These are phyloP conservation scores for Drosophila nikananu DNA, from an alignment of 1,140 invertebrate genomes.

Conservation along the genomic window DNA sequence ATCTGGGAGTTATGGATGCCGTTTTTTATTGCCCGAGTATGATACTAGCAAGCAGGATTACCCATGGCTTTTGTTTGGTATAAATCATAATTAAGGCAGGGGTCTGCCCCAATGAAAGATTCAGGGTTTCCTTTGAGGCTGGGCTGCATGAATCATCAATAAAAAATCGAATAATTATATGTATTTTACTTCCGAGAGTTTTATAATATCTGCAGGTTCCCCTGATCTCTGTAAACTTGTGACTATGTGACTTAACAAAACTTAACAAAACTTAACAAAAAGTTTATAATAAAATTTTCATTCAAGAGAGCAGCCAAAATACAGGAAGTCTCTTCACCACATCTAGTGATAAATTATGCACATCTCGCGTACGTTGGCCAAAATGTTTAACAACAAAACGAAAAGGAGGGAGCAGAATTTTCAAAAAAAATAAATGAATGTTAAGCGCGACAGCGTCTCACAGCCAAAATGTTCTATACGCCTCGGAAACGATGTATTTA, in stretches of 20 bases:
- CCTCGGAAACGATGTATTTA: slow-evolving; percentile 55
- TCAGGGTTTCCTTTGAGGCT: slow-evolving; percentile 1
- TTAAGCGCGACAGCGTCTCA: slow-evolving; percentile 42
- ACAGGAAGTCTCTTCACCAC: slow-evolving; percentile 13
- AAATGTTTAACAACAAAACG: slow-evolving; percentile 66
- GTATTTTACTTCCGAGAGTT: background rate
- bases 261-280: too few relatives aligned
- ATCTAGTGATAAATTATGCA: slow-evolving; percentile 40
- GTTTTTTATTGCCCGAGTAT: background rate
- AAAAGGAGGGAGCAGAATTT: slow-evolving; percentile 13
- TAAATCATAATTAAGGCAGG: slow-evolving; percentile 24
- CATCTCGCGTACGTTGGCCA: slow-evolving; percentile 7
- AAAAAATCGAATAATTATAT: background rate
- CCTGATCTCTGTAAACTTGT: background rate
- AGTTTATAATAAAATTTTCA: slow-evolving; percentile 5
- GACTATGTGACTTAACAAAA: background rate
- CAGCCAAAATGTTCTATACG: slow-evolving; percentile 32
- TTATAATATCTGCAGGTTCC: background rate
- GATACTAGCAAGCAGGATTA: slow-evolving; percentile 29
- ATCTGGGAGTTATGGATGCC: slow-evolving; percentile 10
- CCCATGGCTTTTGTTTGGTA: slow-evolving; percentile 11
- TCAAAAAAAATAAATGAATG: slow-evolving; percentile 33
- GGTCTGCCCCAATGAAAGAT: slow-evolving; percentile 21
- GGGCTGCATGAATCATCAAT: background rate
- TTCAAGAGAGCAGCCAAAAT: slow-evolving; percentile 5